phyloP scores from a whole-genome alignment of 2,113 vertebrate species.

The Sapajus apella region DNA sequence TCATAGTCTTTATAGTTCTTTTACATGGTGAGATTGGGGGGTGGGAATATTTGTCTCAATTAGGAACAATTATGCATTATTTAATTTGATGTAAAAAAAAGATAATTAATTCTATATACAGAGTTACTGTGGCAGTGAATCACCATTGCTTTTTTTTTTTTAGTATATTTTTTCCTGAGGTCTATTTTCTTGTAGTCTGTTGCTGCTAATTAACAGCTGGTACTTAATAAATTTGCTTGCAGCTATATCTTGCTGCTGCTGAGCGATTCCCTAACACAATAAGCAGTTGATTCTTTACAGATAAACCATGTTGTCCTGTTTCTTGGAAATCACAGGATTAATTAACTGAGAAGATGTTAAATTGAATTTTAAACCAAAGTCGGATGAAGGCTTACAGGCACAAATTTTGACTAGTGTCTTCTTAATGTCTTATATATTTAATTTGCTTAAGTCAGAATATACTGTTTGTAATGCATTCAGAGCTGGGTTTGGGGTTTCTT shows the following conservation, averaged over 20 bases:
- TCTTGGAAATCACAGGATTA: slow-evolving; percentile 14
- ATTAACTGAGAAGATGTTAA: slow-evolving; percentile 17
- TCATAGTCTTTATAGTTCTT: not conserved
- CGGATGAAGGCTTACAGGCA: not conserved
- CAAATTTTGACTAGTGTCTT: not conserved
- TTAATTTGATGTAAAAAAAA: slow-evolving; percentile 8
- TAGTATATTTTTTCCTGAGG: not conserved
- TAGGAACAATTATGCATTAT: not conserved
- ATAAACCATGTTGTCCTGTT: not conserved
- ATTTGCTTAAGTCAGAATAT: not conserved
- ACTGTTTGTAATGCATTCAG: not conserved
- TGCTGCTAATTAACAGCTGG: slow-evolving; percentile 46
- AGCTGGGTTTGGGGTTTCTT: not conserved
- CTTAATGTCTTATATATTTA: slow-evolving; percentile 19
- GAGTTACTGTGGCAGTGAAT: not conserved
- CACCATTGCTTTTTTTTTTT: slow-evolving; percentile 46
- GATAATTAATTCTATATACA: not conserved
- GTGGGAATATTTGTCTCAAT: not conserved
- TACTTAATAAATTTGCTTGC: slow-evolving; percentile 40
- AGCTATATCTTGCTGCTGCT: not conserved
- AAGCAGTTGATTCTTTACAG: not conserved
- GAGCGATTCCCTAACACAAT: not conserved
- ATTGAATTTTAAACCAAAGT: slow-evolving; percentile 18
- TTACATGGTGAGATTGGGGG: not conserved
- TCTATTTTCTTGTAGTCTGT: not conserved